These are phyloP conservation scores for Vespertilio murinus DNA, from an alignment of 2,797 vertebrate species.

Conservation along the genomic window DNA sequence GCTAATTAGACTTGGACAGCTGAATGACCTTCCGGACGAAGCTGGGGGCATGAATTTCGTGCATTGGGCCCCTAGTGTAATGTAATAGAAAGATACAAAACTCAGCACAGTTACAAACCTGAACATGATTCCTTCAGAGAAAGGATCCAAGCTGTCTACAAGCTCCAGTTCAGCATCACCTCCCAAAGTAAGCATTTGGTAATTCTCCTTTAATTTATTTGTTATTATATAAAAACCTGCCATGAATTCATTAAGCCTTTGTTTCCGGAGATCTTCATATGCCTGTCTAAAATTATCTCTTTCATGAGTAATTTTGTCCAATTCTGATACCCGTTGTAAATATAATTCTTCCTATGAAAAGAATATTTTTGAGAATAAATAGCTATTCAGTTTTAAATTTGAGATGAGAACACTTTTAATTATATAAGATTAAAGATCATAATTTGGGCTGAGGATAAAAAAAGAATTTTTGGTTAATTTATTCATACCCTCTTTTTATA, in stretches of 20 bases:
- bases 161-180: slow-evolving; percentile 98
- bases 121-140: slow-evolving; percentile 98
- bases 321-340: slow-evolving; percentile 92
- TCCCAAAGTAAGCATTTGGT: slow-evolving; percentile 98
- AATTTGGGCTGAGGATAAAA: slow-evolving; percentile 1
- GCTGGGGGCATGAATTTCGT: too few relatives aligned
- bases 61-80: not conserved
- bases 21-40: too few relatives aligned
- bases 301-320: slow-evolving; percentile 93
- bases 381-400: slow-evolving; percentile 27
- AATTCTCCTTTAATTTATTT: slow-evolving; percentile 98
- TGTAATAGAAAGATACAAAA: not conserved
- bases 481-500: slow-evolving; percentile 93
- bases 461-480: not conserved
- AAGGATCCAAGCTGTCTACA: slow-evolving; percentile 97
- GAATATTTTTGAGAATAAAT: slow-evolving; percentile 25
- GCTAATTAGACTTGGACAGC: too few relatives aligned
- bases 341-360: slow-evolving; percentile 93
- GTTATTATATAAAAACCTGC: slow-evolving; percentile 97
- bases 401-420: slow-evolving; percentile 10
- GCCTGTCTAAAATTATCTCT: slow-evolving; percentile 92
- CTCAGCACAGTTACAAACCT: slow-evolving; percentile 86
- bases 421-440: not conserved
- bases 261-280: slow-evolving; percentile 93
- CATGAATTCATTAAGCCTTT: slow-evolving; percentile 98